A percentile compares a stretch with the other conserved stretches of the same genome.
phyloP scores from a whole-genome alignment of 2,888 invertebrate genomes.

The Epiblema foenella region DNA sequence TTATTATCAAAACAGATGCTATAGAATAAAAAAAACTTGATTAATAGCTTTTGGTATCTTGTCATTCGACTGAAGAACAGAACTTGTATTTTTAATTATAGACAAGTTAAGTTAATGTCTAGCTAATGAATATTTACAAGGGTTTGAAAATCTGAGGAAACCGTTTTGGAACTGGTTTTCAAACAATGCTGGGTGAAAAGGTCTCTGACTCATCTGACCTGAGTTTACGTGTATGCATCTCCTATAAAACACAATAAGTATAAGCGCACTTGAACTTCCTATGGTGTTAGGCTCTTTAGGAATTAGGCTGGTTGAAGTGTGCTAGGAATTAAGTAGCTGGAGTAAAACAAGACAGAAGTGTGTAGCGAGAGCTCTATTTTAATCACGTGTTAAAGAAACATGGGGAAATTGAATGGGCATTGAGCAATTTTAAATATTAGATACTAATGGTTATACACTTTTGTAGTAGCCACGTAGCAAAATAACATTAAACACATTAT shows the following conservation, averaged over 20 bases:
- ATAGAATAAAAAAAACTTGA: conserved; percentile 9
- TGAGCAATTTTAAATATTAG: neutral
- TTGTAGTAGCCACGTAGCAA: too few species aligned
- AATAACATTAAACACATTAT: too few species aligned
- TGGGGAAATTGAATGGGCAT: neutral
- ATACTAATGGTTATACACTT: neutral
- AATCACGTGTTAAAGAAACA: neutral
- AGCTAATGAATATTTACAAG: conserved; percentile 64
- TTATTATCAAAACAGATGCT: neutral
- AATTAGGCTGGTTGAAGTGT: neutral
- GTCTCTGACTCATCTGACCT: conserved; percentile 75
- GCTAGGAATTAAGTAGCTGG: conserved; percentile 25
- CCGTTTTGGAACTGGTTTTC: conserved; percentile 64
- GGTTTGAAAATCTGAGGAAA: conserved; percentile 69
- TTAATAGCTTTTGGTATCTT: conserved; percentile 22
- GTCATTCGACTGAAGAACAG: conserved; percentile 12
- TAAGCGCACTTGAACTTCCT: neutral
- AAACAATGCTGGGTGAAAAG: conserved; percentile 77
- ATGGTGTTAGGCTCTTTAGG: conserved; percentile 9
- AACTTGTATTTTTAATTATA: conserved; percentile 40
- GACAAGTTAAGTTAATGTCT: conserved; percentile 24
- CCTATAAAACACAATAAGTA: conserved; percentile 6
- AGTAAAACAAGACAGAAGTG: conserved; percentile 17
- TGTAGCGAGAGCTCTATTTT: conserved; percentile 6
- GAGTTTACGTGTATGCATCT: conserved; percentile 54